Evolutionary conservation across 1,140 invertebrate species (phyloP).

Genomic region (Aphaenogaster floridana): DNA sequence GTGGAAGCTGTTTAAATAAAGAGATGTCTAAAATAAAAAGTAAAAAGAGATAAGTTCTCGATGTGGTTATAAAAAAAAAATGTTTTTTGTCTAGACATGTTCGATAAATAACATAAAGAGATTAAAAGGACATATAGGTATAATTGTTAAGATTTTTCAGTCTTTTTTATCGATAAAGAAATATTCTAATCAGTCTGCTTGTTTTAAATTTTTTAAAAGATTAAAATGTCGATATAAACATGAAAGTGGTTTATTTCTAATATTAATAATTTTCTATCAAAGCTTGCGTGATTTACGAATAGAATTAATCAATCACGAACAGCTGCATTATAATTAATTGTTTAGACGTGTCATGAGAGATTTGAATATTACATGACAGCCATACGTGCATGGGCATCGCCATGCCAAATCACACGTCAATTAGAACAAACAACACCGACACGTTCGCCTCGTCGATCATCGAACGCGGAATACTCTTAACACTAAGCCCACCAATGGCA

Average conservation of each 20-base stretch:
- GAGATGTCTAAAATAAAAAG: not conserved
- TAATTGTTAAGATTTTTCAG: too few species aligned
- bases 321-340: conserved; percentile 52
- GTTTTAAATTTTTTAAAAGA: not conserved
- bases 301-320: conserved; percentile 26
- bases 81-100: not conserved
- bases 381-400: not conserved
- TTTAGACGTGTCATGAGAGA: conserved; percentile 23
- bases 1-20: not conserved
- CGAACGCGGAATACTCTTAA: not conserved
- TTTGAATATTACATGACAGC: conserved; percentile 9
- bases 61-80: not conserved
- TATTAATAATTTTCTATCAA: not conserved
- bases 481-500: not conserved
- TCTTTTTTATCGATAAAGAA: not conserved
- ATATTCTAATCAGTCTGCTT: not conserved
- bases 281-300: conserved; percentile 16
- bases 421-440: conserved; percentile 45
- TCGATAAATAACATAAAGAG: not conserved
- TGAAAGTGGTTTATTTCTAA: not conserved
- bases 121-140: too few species aligned
- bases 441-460: conserved; percentile 53
- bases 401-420: conserved; percentile 40
- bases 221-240: not conserved
- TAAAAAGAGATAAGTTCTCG: not conserved